Evolutionary conservation across 2,888 invertebrate genomes (phyloP), one percentile per base, ranked within the genome.

Genomic region (Fabriciana adippe): DNA sequence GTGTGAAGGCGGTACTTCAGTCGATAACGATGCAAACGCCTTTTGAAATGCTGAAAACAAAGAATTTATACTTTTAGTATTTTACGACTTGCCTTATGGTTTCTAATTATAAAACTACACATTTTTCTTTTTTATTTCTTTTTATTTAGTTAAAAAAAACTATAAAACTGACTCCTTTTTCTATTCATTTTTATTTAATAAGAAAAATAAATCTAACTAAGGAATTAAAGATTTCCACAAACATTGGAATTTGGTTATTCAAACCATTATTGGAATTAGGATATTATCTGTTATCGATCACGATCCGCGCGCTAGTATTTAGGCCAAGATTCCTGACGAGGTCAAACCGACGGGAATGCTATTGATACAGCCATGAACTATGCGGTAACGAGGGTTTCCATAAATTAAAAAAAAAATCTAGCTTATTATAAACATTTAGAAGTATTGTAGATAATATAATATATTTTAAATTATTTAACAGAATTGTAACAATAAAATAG

Each of bases 1-100:
- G 65, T 93, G 93, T 6, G 93, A 93, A 1, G 93, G 83, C 1
- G 91, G 91, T 1, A 93, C 93, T 68, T 93, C 93, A 0, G 92
- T 88, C 4, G 83, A 78, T 13, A 93, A 71, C 11, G 90, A 86
- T 47, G 87, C 86, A 67, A 93, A 93, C 18, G 90, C 83, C 76
- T 92, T 93, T 83, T 93, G 93, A 72, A 93, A 90, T 53, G 91
- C 93, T 93, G 92, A 69, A 91, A 91, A 56, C 11, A 50, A 57
- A 45, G 11, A 57, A 15, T n/a, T 21, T 26, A 41, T 2, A 5
- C 3, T 0, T 59, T 16, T 48, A 59, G 26, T 47, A 31, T 31
- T 31, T 48, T 59, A 11, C 11, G 35, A 41, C 8, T 41, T 41
- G 35, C 2, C 2, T 41, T 3, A 41, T 8, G 11, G 11, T 41